phyloP scores from a whole-genome alignment of 2,888 invertebrate genomes.

The Synergus umbraculus region DNA sequence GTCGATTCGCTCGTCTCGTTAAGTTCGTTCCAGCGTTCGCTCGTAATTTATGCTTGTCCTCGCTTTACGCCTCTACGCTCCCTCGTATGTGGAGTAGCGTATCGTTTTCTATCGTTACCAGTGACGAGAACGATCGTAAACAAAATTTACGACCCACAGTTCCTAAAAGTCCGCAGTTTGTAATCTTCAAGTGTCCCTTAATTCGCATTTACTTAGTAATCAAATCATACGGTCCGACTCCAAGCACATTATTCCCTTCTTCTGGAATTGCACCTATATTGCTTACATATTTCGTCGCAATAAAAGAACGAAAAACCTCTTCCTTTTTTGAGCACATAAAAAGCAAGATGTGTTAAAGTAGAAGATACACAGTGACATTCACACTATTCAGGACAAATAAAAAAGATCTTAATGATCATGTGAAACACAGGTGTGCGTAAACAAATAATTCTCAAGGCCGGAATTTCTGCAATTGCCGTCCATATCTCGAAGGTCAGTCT shows the following conservation, averaged over 20 bases:
- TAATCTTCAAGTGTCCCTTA: constrained; percentile 31
- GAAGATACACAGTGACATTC: not conserved
- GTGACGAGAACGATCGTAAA: constrained; percentile 34
- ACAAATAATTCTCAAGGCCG: constrained; percentile 18
- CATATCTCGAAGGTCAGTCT: constrained; percentile 8
- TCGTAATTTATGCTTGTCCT: constrained; percentile 40
- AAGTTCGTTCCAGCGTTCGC: constrained; percentile 37
- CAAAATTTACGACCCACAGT: constrained; percentile 25
- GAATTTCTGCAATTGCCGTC: constrained; percentile 16
- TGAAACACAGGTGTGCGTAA: not conserved
- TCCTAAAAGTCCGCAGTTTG: constrained; percentile 33
- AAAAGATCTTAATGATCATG: not conserved
- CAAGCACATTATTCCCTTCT: not conserved
- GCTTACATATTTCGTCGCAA: not conserved
- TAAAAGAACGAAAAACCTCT: not conserved
- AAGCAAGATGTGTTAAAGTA: not conserved
- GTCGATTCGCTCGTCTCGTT: constrained; percentile 41
- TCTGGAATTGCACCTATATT: not conserved
- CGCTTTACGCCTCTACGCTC: constrained; percentile 38
- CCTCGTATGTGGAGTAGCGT: constrained; percentile 38
- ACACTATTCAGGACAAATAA: not conserved
- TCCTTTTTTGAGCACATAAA: not conserved
- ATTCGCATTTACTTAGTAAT: constrained; percentile 31
- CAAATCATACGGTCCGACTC: not conserved
- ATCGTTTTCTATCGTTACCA: constrained; percentile 37